Evolutionary conservation across 2,113 vertebrate genomes (phyloP), one percentile per base, ranked within the genome.

Genomic region (Pteronura brasiliensis): DNA sequence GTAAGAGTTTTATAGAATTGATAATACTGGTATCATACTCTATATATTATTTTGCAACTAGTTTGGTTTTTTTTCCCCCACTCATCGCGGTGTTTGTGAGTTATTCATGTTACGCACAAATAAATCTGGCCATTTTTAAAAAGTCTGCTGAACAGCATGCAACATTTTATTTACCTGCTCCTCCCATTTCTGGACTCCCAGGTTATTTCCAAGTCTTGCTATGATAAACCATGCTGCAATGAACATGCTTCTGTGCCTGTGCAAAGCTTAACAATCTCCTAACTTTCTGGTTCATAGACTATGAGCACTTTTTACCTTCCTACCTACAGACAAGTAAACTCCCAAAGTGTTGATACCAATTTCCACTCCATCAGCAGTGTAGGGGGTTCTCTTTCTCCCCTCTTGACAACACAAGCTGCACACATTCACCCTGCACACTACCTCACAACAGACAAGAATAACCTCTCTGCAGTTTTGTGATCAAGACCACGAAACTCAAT

Each of bases 401-500:
- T 47, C 59, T 90, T 67, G 85, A 52, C 12, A 9, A 72, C 72
- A 91, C 0, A 69, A 65, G 82, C 6, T 18, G 11, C 42, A 84
- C 61, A 55, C 7, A 82, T 81, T 44, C 80, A 85, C 72, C 44
- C 69, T 93, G n/a, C 13, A 76, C 65, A 5, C 34, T 76, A 69
- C 61, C 34, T 91, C 69, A 92, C 31, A 91, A 69, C 31, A 90
- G 25, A 74, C 7, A 81, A 57, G 7, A 36, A 63, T 67, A 79
- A 29, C 21, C 29, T 90, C 14, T 81, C 57, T 72, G 42, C 44
- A 84, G 7, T 88, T 94, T 96, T 74, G 63, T n/a, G 3, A 95
- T 93, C 2, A 67, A 61, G 36, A 65, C 80, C 93, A 97, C 69
- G 27, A 97, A 97, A 96, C 7, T 47, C 63, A 92, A 20, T 34